Evolutionary conservation across 2,888 invertebrate species (phyloP).

Genomic region (Oxystoma pomonae): DNA sequence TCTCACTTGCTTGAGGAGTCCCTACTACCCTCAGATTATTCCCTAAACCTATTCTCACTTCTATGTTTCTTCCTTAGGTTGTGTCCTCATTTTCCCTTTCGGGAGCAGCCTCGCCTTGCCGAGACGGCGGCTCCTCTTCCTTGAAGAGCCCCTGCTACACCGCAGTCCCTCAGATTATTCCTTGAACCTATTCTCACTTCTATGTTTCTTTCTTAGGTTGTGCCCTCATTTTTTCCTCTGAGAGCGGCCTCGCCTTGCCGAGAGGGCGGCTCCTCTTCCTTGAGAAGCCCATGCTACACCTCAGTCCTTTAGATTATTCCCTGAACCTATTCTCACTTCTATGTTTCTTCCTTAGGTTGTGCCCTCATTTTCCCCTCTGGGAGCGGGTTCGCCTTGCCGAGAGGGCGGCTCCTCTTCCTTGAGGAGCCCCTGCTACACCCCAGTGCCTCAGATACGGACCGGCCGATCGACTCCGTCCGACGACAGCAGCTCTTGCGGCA

Average conservation of each 20-base stretch:
- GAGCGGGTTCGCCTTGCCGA: slow-evolving; percentile 38
- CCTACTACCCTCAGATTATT: too few species aligned
- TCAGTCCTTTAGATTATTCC: slow-evolving; percentile 44
- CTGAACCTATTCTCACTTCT: too few species aligned
- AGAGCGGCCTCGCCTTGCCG: slow-evolving; percentile 40
- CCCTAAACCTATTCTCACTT: too few species aligned
- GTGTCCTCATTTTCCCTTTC: slow-evolving; percentile 30
- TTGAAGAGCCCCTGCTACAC: slow-evolving; percentile 41
- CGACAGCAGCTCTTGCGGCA: slow-evolving; percentile 56
- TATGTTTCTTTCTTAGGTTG: too few species aligned
- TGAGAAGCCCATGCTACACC: slow-evolving; percentile 41
- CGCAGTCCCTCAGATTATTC: slow-evolving; percentile 43
- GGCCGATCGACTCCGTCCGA: slow-evolving; percentile 54
- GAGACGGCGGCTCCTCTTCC: slow-evolving; percentile 9
- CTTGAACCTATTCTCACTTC: too few species aligned
- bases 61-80: too few species aligned
- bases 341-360: too few species aligned
- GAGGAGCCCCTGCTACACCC: slow-evolving; percentile 42
- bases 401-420: slow-evolving; percentile 9
- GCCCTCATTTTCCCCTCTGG: slow-evolving; percentile 28
- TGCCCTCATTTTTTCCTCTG: slow-evolving; percentile 30
- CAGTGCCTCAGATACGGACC: slow-evolving; percentile 41
- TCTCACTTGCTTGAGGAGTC: too few species aligned
- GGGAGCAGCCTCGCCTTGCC: slow-evolving; percentile 38
- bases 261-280: slow-evolving; percentile 8